Percentiles rank a stretch among this genome's conserved stretches.
These are phyloP conservation scores for Dendrocincla fuliginosa DNA, from an alignment of 2,797 vertebrate species.

Conservation along the genomic window DNA sequence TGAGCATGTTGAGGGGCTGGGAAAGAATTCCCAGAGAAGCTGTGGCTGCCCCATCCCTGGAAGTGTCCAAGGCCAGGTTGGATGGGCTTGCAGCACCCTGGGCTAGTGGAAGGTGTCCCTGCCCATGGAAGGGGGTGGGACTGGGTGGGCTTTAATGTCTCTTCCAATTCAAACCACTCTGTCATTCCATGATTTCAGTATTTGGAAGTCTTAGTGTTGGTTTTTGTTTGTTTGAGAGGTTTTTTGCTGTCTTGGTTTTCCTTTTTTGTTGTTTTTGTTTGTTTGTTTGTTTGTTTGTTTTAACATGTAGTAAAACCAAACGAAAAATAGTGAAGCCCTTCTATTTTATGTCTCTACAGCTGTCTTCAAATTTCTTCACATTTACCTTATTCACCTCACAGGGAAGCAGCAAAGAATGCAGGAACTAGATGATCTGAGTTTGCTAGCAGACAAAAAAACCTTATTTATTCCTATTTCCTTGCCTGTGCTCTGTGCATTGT, in stretches of 20 bases:
- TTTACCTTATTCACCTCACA: neutral
- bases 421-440: too few species aligned
- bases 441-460: neutral
- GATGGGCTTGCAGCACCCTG: fast-evolving
- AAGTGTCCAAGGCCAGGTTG: fast-evolving
- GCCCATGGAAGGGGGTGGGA: neutral
- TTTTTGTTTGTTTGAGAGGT: neutral
- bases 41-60: neutral
- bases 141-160: too few species aligned
- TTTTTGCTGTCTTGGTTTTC: neutral
- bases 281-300: neutral
- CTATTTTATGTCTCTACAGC: neutral
- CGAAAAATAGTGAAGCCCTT: neutral
- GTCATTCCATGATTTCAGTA: neutral
- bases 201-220: neutral
- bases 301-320: neutral
- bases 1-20: neutral
- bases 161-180: neutral
- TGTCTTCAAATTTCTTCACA: neutral
- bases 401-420: neutral
- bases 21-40: neutral
- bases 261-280: neutral
- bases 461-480: neutral
- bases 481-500: fast-evolving
- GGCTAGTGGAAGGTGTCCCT: neutral